Base-by-base conservation (phyloP, 2,113 vertebrate species). In the Serilophus lunatus region DNA sequence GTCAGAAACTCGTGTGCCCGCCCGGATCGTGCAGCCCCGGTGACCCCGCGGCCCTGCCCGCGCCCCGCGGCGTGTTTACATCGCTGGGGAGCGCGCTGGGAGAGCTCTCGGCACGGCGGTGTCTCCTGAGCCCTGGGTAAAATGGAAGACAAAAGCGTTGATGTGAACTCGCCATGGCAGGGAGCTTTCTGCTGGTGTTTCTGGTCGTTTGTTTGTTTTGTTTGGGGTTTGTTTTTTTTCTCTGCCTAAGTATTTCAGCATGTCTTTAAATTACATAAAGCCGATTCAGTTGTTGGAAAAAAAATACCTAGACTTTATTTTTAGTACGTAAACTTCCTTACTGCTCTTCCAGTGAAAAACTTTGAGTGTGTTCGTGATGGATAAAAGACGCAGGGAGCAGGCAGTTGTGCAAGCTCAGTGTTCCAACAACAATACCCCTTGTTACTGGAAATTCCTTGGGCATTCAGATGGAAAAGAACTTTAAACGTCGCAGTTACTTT, bases 71-170 rank as follows among this genome's bases (percentile, higher is more conserved):
- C 61, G 16, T 94, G 86, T 88, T 86, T 79, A 68, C 95, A 79
- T 79, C 61, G n/a, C 13, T 54, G 33, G 78, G 38, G 42, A 90
- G 88, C 60, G 76, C 78, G 31, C 68, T 0, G 57, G 44, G 28
- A 49, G 74, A 74, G 70, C 56, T 7, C 60, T 56, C 29, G 50
- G 11, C 35, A 4, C 72, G 1, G 9, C 51, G 51, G 1, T 63
- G 70, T 79, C 42, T 76, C 49, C 72, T 10, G 54, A 24, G 22
- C 70, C 66, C 51, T 28, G 90, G 59, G 77, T 74, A 95, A 96
- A 93, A 95, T 95, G 94, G 95, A 92, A 93, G 94, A 92, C 94
- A 94, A 85, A 96, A 92, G 82, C 91, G 2, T 85, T 63, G 78
- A 66, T 78, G 51, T 19, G 65, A 85, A 68, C 79, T 92, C 75